Base-by-base conservation (phyloP, 2,888 invertebrate species). In the Caenorhabditis macrosperma region DNA sequence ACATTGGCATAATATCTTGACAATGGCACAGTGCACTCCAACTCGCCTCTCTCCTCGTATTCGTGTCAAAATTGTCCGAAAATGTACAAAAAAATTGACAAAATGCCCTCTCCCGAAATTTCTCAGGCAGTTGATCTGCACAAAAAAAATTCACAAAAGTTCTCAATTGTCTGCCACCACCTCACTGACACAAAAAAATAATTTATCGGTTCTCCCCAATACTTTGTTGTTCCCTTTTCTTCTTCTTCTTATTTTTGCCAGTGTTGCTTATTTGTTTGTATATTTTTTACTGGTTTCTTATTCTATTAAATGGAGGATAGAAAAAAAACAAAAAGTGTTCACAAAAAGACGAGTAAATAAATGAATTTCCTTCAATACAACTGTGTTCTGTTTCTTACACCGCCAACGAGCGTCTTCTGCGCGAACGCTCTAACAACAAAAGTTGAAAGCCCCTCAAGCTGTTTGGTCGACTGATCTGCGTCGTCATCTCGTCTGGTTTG, bases 81-180 rank as follows among this genome's bases (percentile, higher is more conserved):
- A 78, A 78, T 78, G 72, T 78, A 78, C 72, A 78, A 72, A 78
- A 77, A 78, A 68, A 74, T 79, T 74, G 74, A 79, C 72, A 78
- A 78, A 69, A 77, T 33, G 20, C 38, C 10, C 20, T 24, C 44
- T 30, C 60, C 57, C 22, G 50, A 74, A 74, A 59, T 33, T 64
- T 66, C 72, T 78, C 72, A 78, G 72, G 78, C 78, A 78, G 78
- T 78, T 78, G 78, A 78, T 78, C 72, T 78, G 78, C 78, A 71
- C 71, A 71, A 66, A 78, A 78, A 78, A 78, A 69, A n/a, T n/a
- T 55, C 52, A 59, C 71, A 78, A 71, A 78, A 71, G 77, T 77
- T 77, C 78, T 78, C 78, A 78, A 77, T 55, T 68, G 24, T 60
- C 48, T 66, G 61, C 55, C 54, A 30, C 52, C 54, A 66, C 44